phyloP scores from a whole-genome alignment of 2,113 vertebrate genomes.

The Gallinago undulata region DNA sequence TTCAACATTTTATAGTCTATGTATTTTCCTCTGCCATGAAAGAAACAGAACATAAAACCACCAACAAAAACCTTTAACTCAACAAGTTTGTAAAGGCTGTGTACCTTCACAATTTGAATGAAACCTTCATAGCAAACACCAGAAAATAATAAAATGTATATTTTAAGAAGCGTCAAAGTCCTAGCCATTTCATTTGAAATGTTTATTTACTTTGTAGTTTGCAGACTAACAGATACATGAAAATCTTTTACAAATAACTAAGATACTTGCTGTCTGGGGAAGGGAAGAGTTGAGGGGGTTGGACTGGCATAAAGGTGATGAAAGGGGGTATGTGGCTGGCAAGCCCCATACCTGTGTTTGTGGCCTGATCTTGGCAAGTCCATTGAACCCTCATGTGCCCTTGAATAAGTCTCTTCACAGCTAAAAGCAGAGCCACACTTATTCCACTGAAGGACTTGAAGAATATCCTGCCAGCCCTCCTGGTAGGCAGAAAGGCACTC shows the following conservation, averaged over 20 bases:
- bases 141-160: constrained; percentile 79
- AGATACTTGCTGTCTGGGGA: background rate
- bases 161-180: constrained; percentile 75
- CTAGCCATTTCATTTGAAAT: constrained; percentile 76
- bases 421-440: background rate
- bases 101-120: constrained; percentile 73
- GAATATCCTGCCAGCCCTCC: background rate
- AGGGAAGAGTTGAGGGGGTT: background rate
- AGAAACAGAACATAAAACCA: constrained; percentile 30
- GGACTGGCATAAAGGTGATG: background rate
- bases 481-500: background rate
- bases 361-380: background rate
- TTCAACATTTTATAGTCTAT: constrained; percentile 86
- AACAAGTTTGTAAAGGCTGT: constrained; percentile 78
- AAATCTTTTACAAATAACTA: constrained; percentile 37
- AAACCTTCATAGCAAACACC: constrained; percentile 70
- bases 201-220: constrained; percentile 50
- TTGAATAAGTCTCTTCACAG: background rate
- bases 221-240: background rate
- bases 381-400: background rate
- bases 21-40: constrained; percentile 85
- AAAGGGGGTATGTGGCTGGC: background rate
- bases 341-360: background rate
- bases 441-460: background rate
- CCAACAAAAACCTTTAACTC: constrained; percentile 60